These are phyloP conservation scores for Volucella bombylans DNA, from an alignment of 2,888 invertebrate species.

Conservation along the genomic window DNA sequence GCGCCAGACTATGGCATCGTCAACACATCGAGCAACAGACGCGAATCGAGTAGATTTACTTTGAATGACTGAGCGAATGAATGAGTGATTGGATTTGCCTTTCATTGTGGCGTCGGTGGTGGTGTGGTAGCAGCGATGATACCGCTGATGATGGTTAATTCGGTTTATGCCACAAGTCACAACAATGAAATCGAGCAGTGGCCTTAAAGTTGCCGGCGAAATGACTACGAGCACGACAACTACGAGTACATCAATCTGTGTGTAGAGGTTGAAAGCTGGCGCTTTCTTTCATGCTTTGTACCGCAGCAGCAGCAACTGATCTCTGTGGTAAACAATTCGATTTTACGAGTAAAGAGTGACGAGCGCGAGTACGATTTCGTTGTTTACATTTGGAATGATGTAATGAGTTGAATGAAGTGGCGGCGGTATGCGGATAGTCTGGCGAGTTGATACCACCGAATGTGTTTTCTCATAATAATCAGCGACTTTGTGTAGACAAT, in stretches of 20 bases:
- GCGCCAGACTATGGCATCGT: neutral
- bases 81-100: slow-evolving; percentile 45
- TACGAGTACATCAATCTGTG: neutral
- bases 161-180: slow-evolving; percentile 38
- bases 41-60: slow-evolving; percentile 25
- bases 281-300: slow-evolving; percentile 39
- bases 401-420: slow-evolving; percentile 48
- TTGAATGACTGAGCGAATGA: slow-evolving; percentile 40
- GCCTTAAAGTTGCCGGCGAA: slow-evolving; percentile 33
- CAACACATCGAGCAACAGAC: slow-evolving; percentile 18
- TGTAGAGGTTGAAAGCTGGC: neutral
- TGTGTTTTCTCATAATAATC: slow-evolving; percentile 52
- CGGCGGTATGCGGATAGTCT: neutral
- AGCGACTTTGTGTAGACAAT: slow-evolving; percentile 27
- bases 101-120: slow-evolving; percentile 23
- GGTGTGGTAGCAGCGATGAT: too few relatives aligned
- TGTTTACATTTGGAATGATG: slow-evolving; percentile 68
- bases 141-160: neutral
- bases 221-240: slow-evolving; percentile 31
- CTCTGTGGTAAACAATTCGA: slow-evolving; percentile 57
- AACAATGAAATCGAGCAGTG: slow-evolving; percentile 36
- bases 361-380: slow-evolving; percentile 30
- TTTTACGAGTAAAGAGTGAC: slow-evolving; percentile 34
- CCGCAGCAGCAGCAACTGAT: slow-evolving; percentile 22
- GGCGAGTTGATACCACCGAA: slow-evolving; percentile 33